phyloP scores from a whole-genome alignment of 2,888 invertebrate species.

The Aphrophora alni region DNA sequence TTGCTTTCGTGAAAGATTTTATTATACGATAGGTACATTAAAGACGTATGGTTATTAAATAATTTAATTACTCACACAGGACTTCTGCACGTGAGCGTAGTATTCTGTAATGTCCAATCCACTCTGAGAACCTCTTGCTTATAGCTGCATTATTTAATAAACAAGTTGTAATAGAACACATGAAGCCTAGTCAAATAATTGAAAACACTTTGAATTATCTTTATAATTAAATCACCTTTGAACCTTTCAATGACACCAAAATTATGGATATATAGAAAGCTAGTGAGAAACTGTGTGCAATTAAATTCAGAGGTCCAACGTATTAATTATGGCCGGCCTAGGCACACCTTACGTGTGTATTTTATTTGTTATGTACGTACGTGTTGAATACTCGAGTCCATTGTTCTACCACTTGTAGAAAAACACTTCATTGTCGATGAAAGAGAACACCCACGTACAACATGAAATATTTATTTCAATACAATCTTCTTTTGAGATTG shows the following conservation, averaged over 20 bases:
- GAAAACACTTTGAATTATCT: neutral
- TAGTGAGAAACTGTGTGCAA: too few species aligned
- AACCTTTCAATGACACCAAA: neutral
- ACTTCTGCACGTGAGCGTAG: neutral
- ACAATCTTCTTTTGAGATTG: too few species aligned
- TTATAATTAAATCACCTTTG: neutral
- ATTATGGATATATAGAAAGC: neutral
- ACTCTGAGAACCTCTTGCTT: too few species aligned
- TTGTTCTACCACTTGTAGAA: neutral
- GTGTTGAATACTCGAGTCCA: neutral
- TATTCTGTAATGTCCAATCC: neutral
- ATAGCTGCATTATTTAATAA: too few species aligned
- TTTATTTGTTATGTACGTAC: neutral
- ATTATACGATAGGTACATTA: neutral
- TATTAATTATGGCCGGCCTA: neutral
- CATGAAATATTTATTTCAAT: too few species aligned
- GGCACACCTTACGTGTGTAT: neutral
- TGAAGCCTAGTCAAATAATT: neutral
- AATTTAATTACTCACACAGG: neutral
- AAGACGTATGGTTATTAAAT: neutral
- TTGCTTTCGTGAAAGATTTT: neutral
- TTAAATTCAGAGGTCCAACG: too few species aligned
- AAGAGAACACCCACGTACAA: neutral
- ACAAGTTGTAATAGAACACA: too few species aligned
- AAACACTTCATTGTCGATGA: neutral